These are phyloP conservation scores for Drosophila melanica DNA, from an alignment of 1,140 invertebrate species.

Conservation along the genomic window DNA sequence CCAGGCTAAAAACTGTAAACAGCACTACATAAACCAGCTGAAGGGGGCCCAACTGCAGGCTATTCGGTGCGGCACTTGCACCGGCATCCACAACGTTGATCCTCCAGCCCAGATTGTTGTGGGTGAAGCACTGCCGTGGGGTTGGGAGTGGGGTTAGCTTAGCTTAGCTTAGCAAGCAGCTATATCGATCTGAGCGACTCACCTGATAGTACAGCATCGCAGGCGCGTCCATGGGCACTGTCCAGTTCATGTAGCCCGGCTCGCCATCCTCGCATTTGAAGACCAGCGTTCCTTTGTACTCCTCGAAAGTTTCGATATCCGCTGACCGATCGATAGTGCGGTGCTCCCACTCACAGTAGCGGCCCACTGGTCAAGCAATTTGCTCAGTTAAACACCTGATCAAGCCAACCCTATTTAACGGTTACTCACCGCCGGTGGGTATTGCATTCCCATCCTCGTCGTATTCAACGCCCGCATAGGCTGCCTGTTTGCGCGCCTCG, in stretches of 20 bases:
- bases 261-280: conserved; percentile 90
- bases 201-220: conserved; percentile 95
- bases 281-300: conserved; percentile 90
- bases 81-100: conserved; percentile 92
- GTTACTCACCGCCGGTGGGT: conserved; percentile 88
- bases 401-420: neutral
- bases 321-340: conserved; percentile 70
- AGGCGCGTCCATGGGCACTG: conserved; percentile 91
- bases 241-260: conserved; percentile 91
- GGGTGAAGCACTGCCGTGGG: conserved; percentile 92
- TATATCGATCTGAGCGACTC: conserved; percentile 26
- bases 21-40: conserved; percentile 35
- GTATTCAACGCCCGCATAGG: conserved; percentile 92
- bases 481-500: conserved; percentile 88
- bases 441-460: conserved; percentile 90
- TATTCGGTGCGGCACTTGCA: conserved; percentile 83
- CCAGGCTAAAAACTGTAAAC: conserved; percentile 66
- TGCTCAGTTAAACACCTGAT: neutral
- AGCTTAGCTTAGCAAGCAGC: too few relatives aligned
- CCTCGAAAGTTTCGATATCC: conserved; percentile 84
- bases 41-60: conserved; percentile 11
- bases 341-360: conserved; percentile 81
- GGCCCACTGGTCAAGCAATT: conserved; percentile 52
- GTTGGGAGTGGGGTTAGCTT: neutral
- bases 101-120: conserved; percentile 96